A percentile compares a stretch with the other conserved stretches of the same genome.
These are phyloP conservation scores for Eriosoma lanigerum DNA, from an alignment of 1,140 invertebrate genomes.

Conservation along the genomic window DNA sequence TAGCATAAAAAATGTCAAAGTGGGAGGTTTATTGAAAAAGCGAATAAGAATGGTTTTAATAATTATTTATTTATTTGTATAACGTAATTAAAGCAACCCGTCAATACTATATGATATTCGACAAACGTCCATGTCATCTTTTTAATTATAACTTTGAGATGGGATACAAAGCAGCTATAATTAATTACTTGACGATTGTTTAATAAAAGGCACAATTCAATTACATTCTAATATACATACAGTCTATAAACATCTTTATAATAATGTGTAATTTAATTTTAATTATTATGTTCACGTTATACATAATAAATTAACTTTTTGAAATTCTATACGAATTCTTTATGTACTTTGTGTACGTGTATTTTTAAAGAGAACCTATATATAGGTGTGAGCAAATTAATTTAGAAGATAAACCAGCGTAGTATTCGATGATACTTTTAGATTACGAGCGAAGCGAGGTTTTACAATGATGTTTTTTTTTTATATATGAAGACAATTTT, in stretches of 20 bases:
- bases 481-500: no score
- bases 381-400: no score
- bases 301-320: no score
- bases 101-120: background rate
- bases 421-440: no score
- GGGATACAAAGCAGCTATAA: background rate
- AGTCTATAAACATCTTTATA: background rate
- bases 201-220: background rate
- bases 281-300: no score
- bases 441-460: no score
- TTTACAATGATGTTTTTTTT: no score
- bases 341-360: no score
- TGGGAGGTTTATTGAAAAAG: background rate
- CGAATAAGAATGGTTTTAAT: background rate
- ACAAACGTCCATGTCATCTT: background rate
- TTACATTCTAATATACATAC: background rate
- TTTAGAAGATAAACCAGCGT: no score
- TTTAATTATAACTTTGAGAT: constrained; percentile 3
- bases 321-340: no score
- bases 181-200: background rate
- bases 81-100: background rate
- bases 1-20: no score
- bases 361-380: no score
- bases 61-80: background rate
- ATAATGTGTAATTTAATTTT: background rate